A percentile compares a stretch with the other conserved stretches of the same genome.
phyloP scores from a whole-genome alignment of 2,113 vertebrate species.

The Osmerus eperlanus region DNA sequence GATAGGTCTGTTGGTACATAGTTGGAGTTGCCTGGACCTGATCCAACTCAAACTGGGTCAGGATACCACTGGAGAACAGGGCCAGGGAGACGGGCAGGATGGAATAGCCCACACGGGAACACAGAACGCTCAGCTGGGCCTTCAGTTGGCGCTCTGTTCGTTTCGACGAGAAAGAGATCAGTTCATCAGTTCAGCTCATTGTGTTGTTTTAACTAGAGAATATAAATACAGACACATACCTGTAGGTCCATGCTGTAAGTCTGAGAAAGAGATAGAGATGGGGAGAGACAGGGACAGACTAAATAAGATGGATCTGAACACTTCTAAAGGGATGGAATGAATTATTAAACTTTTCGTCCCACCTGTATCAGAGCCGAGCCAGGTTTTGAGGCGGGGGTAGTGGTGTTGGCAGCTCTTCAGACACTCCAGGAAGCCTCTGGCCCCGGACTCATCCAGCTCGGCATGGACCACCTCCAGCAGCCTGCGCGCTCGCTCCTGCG shows the following conservation, averaged over 20 bases:
- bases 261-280: neutral
- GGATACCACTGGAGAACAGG: constrained; percentile 45
- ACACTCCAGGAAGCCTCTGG: constrained; percentile 48
- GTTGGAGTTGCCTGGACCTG: constrained; percentile 42
- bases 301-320: too few relatives aligned
- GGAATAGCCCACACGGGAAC: constrained; percentile 44
- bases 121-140: constrained; percentile 40
- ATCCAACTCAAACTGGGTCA: constrained; percentile 58
- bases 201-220: too few relatives aligned
- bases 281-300: neutral
- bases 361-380: constrained; percentile 32
- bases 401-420: constrained; percentile 47
- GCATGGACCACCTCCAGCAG: constrained; percentile 57
- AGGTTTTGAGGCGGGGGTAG: constrained; percentile 51
- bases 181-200: too few relatives aligned
- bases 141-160: constrained; percentile 42
- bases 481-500: constrained; percentile 42
- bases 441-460: constrained; percentile 50
- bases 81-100: constrained; percentile 46
- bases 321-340: too few relatives aligned
- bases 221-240: constrained; percentile 27
- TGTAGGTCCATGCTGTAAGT: constrained; percentile 45
- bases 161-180: neutral
- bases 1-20: constrained; percentile 41
- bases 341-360: neutral